A percentile compares a stretch with the other conserved stretches of the same genome.
Evolutionary conservation across 2,888 invertebrate species (phyloP).

Genomic region (Perithous albicinctus): DNA sequence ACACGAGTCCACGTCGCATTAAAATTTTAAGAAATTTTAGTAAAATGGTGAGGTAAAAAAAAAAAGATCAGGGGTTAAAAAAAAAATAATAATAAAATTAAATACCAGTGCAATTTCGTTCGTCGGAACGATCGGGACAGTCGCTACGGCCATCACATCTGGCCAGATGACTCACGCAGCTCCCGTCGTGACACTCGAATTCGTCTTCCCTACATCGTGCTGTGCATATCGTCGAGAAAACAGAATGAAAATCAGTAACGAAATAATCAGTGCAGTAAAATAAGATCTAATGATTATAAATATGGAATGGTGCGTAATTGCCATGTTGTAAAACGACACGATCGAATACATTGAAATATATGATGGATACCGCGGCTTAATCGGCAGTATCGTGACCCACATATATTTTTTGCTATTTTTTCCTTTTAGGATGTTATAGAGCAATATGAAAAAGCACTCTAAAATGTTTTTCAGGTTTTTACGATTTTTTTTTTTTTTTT

Average conservation of each 20-base stretch:
- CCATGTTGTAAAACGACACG: constrained; percentile 17
- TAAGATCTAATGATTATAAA: constrained; percentile 36
- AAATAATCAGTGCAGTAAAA: constrained; percentile 43
- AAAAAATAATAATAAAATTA: constrained; percentile 60
- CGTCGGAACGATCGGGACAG: constrained; percentile 88
- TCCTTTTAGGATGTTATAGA: too few relatives aligned
- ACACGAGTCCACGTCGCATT: constrained; percentile 31
- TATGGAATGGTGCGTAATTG: constrained; percentile 18
- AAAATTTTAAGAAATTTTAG: background rate
- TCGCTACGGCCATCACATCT: constrained; percentile 85
- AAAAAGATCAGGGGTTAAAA: constrained; percentile 1
- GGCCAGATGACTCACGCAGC: constrained; percentile 85
- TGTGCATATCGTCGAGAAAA: constrained; percentile 64
- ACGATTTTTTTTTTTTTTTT: too few relatives aligned
- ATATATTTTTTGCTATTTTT: too few relatives aligned
- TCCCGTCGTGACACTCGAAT: constrained; percentile 86
- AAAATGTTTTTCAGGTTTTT: too few relatives aligned
- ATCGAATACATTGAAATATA: too few relatives aligned
- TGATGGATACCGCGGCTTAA: too few relatives aligned
- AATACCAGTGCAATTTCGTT: constrained; percentile 85
- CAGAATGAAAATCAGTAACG: constrained; percentile 61
- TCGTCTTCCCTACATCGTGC: constrained; percentile 85
- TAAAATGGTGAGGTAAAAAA: background rate
- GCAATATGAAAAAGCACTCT: too few relatives aligned
- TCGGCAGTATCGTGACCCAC: too few relatives aligned